A percentile compares a stretch with the other conserved stretches of the same genome.
These are phyloP conservation scores for Agrotis segetum DNA, from an alignment of 2,888 invertebrate species.

Conservation along the genomic window DNA sequence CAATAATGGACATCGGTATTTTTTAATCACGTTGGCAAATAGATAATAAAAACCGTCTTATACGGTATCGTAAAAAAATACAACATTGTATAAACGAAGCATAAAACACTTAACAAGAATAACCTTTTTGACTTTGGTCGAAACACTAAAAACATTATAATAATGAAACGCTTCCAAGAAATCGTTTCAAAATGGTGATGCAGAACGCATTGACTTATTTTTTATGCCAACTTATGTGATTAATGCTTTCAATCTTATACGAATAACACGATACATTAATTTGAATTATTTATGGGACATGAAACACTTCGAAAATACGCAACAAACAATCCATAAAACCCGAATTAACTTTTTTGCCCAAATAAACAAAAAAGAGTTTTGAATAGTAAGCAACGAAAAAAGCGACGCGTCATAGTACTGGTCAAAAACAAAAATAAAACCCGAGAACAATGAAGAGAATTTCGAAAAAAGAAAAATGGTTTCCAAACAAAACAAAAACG, in stretches of 20 bases:
- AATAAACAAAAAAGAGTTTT: conserved; percentile 27
- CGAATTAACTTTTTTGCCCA: conserved; percentile 5
- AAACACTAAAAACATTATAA: conserved; percentile 51
- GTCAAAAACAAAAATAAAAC: conserved; percentile 37
- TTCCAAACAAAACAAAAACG: conserved; percentile 59
- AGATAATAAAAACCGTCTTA: not conserved
- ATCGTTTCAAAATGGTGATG: conserved; percentile 55
- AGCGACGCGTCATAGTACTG: conserved; percentile 28
- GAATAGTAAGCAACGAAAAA: conserved; percentile 26
- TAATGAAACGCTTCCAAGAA: conserved; percentile 62
- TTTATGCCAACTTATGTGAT: conserved; percentile 67
- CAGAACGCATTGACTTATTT: conserved; percentile 61
- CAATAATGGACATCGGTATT: not conserved
- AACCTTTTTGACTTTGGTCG: conserved; percentile 30
- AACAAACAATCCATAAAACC: conserved; percentile 46
- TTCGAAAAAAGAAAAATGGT: conserved; percentile 55
- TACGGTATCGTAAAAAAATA: conserved; percentile 23
- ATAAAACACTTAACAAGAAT: conserved; percentile 21
- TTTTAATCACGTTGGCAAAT: conserved; percentile 19
- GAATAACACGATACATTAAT: conserved; percentile 67
- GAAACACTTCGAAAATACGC: conserved; percentile 48
- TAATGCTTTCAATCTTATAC: conserved; percentile 69
- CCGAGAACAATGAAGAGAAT: conserved; percentile 48
- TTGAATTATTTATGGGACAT: conserved; percentile 67
- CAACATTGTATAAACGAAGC: conserved; percentile 21